phyloP scores from a whole-genome alignment of 2,888 invertebrate genomes.

The Corythucha ciliata region DNA sequence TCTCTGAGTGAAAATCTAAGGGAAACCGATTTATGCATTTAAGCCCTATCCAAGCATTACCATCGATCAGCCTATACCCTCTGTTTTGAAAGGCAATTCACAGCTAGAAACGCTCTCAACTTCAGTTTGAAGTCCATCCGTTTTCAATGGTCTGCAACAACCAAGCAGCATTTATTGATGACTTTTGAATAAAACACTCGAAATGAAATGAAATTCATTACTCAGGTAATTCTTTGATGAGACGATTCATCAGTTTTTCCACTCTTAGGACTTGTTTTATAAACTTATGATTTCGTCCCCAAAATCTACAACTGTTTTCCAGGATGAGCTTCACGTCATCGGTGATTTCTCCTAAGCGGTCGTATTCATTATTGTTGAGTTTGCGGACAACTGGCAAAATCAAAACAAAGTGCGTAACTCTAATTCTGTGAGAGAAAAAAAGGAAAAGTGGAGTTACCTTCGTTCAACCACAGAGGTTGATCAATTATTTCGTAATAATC shows the following conservation, averaged over 20 bases:
- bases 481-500: slow-evolving; percentile 43
- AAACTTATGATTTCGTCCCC: slow-evolving; percentile 43
- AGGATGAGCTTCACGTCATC: slow-evolving; percentile 44
- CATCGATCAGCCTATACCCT: no score
- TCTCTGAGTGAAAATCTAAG: no score
- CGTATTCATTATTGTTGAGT: slow-evolving; percentile 39
- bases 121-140: no score
- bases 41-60: no score
- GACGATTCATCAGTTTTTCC: slow-evolving; percentile 44
- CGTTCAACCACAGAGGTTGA: slow-evolving; percentile 44
- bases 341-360: slow-evolving; percentile 42
- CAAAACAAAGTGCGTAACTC: not conserved
- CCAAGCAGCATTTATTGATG: slow-evolving; percentile 10
- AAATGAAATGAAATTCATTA: not conserved
- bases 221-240: slow-evolving; percentile 41
- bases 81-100: no score
- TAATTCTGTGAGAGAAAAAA: not conserved
- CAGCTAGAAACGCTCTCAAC: no score
- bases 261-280: slow-evolving; percentile 43
- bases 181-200: slow-evolving; percentile 2
- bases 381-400: slow-evolving; percentile 32
- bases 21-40: no score
- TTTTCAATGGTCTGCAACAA: no score
- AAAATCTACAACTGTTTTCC: slow-evolving; percentile 46
- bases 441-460: no score